phyloP scores from a whole-genome alignment of 2,797 vertebrate species.

The Limosa lapponica region DNA sequence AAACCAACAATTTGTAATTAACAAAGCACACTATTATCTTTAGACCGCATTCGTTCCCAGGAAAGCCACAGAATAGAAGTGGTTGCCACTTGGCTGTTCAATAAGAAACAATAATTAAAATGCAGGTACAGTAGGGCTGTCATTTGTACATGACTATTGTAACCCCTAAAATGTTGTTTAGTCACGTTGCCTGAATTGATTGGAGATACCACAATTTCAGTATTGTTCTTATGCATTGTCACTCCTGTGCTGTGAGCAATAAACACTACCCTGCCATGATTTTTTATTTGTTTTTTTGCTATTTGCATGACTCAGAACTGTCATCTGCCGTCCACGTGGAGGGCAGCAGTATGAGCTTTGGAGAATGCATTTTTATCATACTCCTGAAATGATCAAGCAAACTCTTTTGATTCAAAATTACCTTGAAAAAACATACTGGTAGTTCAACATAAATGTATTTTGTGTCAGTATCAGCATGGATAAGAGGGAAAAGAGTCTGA shows the following conservation, averaged over 20 bases:
- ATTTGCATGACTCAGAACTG: not conserved
- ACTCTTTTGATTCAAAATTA: not conserved
- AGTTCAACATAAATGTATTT: not conserved
- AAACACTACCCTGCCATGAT: not conserved
- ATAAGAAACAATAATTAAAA: not conserved
- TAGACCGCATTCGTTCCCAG: not conserved
- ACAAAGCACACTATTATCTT: not conserved
- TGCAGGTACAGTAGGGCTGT: not conserved
- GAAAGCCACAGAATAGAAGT: not conserved
- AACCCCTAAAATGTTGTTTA: not conserved
- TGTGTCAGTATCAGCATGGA: not conserved
- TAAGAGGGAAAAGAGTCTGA: not conserved
- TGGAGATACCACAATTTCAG: not conserved
- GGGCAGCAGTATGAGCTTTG: not conserved
- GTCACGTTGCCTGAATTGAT: not conserved
- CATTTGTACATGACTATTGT: not conserved
- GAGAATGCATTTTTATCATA: not conserved
- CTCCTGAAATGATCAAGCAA: not conserved
- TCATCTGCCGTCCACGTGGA: not conserved
- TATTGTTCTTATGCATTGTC: not conserved
- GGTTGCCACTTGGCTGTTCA: not conserved
- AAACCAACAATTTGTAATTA: slow-evolving; percentile 9
- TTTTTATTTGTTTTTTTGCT: not conserved
- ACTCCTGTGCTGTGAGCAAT: not conserved
- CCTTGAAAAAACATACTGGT: not conserved